These are phyloP conservation scores for Cyprinodon variegatus DNA, from an alignment of 2,113 vertebrate species.

Conservation along the genomic window DNA sequence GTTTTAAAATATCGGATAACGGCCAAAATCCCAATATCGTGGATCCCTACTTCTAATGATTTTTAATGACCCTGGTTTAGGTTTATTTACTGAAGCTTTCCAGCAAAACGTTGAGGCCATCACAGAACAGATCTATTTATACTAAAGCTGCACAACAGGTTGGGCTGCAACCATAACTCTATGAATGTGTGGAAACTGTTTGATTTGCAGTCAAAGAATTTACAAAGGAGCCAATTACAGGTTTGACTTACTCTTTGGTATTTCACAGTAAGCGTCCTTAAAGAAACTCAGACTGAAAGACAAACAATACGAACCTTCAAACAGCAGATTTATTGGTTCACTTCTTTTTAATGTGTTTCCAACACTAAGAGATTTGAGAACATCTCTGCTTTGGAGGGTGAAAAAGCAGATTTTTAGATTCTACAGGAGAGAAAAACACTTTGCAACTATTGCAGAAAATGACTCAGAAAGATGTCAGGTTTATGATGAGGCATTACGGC, in stretches of 20 bases:
- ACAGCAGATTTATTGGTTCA: background rate
- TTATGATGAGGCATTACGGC: background rate
- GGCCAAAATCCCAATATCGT: too few species aligned
- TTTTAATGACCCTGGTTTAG: too few species aligned
- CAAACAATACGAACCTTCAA: background rate
- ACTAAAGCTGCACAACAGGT: too few species aligned
- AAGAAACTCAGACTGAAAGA: background rate
- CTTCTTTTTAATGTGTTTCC: conserved; percentile 6
- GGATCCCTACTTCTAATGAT: too few species aligned
- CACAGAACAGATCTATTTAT: too few species aligned
- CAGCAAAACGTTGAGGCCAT: background rate
- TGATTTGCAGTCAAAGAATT: too few species aligned
- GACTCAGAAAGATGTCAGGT: conserved; percentile 16
- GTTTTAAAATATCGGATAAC: too few species aligned
- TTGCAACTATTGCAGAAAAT: background rate
- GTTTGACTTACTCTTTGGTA: background rate
- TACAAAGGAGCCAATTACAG: background rate
- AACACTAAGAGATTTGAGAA: background rate
- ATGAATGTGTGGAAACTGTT: too few species aligned
- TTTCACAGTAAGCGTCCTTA: background rate
- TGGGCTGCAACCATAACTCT: too few species aligned
- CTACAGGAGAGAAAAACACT: background rate
- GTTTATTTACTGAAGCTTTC: background rate
- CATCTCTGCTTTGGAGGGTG: background rate
- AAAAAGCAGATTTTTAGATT: conserved; percentile 14